A percentile compares a stretch with the other conserved stretches of the same genome.
Conservation (phyloP, 2,888 invertebrate genomes). For the Hirtodrosophila histrioides region DNA sequence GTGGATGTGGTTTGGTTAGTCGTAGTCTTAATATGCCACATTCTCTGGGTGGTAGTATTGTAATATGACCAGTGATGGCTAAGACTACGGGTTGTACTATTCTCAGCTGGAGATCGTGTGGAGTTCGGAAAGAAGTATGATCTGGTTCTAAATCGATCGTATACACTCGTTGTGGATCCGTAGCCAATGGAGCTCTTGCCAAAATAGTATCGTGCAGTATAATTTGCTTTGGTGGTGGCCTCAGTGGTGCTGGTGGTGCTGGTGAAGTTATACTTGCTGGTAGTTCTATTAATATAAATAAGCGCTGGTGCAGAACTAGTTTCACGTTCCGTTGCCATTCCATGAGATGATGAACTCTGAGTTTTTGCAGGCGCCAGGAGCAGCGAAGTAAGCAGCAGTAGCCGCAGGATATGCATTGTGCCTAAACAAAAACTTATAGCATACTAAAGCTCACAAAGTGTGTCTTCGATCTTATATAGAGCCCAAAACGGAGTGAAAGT, state of each 20-base stretch:
- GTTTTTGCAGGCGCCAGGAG: background rate
- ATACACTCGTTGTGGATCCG: slow-evolving; percentile 19
- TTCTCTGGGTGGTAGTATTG: no score
- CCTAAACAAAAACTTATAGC: background rate
- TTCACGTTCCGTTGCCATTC: no score
- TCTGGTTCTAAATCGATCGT: slow-evolving; percentile 11
- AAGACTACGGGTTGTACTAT: background rate
- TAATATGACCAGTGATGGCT: background rate
- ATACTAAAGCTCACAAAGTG: slow-evolving; percentile 6
- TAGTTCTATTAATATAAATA: background rate
- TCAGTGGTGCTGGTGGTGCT: background rate
- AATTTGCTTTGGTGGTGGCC: background rate
- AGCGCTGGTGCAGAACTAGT: background rate
- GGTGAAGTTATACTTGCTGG: background rate
- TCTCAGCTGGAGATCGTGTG: slow-evolving; percentile 4
- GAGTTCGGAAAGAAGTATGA: background rate
- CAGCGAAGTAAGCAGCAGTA: slow-evolving; percentile 4
- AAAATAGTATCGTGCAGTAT: background rate
- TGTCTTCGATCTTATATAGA: slow-evolving; percentile 35
- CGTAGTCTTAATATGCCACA: no score
- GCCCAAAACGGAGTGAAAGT: background rate
- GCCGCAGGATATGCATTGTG: slow-evolving; percentile 23
- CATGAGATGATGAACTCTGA: background rate
- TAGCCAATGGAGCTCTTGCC: background rate
- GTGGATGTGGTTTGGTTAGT: background rate